Evolutionary conservation across 2,888 invertebrate species (phyloP).

Genomic region (Loripinus fragilis): DNA sequence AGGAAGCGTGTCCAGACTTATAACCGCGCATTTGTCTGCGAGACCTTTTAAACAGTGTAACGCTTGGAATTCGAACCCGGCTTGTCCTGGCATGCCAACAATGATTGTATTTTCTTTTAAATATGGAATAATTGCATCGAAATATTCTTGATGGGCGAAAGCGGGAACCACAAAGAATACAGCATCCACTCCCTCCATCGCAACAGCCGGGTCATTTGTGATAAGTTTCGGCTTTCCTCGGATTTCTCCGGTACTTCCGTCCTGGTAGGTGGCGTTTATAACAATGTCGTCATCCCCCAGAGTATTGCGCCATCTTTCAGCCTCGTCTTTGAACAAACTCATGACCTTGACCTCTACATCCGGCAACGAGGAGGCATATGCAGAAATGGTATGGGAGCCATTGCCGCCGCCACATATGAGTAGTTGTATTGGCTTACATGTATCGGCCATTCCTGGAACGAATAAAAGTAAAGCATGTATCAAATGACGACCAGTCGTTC

Average conservation of each 20-base stretch:
- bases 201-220: conserved; percentile 68
- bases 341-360: conserved; percentile 69
- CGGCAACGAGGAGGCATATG: conserved; percentile 60
- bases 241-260: conserved; percentile 50
- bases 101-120: conserved; percentile 68
- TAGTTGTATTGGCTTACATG: conserved; percentile 36
- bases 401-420: conserved; percentile 77
- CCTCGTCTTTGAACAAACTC: conserved; percentile 73
- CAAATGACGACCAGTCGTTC: too few species aligned
- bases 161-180: conserved; percentile 75
- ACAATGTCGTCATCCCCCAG: conserved; percentile 58
- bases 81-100: conserved; percentile 74
- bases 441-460: conserved; percentile 16
- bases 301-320: conserved; percentile 68
- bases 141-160: conserved; percentile 75
- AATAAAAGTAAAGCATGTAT: too few species aligned
- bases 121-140: conserved; percentile 65
- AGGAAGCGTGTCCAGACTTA: conserved; percentile 71
- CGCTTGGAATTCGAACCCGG: conserved; percentile 75
- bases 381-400: conserved; percentile 75
- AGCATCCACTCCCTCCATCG: conserved; percentile 66
- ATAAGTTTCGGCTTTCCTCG: conserved; percentile 65
- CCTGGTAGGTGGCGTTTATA: conserved; percentile 49
- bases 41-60: conserved; percentile 59
- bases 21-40: conserved; percentile 58